Evolutionary conservation across 2,888 invertebrate genomes (phyloP).

Genomic region (Cataglyphis livida): DNA sequence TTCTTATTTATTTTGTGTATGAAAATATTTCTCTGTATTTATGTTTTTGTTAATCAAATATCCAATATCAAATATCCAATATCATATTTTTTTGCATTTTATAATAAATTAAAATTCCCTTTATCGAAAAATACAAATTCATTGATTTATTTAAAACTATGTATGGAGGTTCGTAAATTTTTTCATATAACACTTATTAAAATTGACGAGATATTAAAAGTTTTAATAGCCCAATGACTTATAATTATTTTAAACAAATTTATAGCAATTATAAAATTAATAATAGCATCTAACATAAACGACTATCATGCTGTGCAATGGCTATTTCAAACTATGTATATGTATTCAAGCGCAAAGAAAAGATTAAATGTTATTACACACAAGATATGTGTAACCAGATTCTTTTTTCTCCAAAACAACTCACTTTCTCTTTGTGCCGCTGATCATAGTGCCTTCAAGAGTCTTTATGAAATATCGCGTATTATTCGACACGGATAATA

Average conservation of each 20-base stretch:
- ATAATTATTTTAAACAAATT: neutral
- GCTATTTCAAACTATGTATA: neutral
- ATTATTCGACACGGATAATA: slow-evolving; percentile 58
- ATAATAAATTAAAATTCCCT: neutral
- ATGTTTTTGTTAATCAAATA: neutral
- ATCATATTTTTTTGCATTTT: neutral
- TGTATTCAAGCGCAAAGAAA: slow-evolving; percentile 29
- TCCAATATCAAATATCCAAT: too few relatives aligned
- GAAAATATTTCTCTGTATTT: slow-evolving; percentile 10
- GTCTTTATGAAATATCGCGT: slow-evolving; percentile 46
- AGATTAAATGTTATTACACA: slow-evolving; percentile 37
- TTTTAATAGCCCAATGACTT: neutral
- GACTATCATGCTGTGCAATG: neutral
- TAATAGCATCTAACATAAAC: neutral
- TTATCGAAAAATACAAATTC: neutral
- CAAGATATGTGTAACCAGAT: slow-evolving; percentile 33
- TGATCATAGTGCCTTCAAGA: slow-evolving; percentile 23
- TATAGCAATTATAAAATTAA: neutral
- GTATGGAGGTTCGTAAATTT: neutral
- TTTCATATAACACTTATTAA: neutral
- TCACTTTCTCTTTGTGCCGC: slow-evolving; percentile 36
- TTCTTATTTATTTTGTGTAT: slow-evolving; percentile 2
- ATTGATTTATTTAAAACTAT: slow-evolving; percentile 8
- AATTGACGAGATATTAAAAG: neutral
- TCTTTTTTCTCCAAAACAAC: slow-evolving; percentile 35